A percentile compares a stretch with the other conserved stretches of the same genome.
Conservation (phyloP, 2,888 invertebrate genomes). For the Agrenia bidenticulata region DNA sequence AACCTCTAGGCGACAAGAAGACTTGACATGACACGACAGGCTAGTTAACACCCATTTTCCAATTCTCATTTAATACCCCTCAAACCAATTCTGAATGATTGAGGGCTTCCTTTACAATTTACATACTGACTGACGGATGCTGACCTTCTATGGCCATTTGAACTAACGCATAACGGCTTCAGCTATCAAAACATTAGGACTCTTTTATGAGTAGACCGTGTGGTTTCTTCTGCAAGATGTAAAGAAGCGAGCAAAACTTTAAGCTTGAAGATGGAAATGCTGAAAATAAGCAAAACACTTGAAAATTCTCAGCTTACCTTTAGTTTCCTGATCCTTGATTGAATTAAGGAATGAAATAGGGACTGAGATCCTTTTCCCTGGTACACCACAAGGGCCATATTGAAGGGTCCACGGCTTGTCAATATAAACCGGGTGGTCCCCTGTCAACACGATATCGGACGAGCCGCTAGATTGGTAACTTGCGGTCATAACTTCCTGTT, state of each 20-base stretch:
- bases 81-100: no score
- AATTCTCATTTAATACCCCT: not conserved
- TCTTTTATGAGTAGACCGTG: no score
- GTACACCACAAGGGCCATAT: slow-evolving; percentile 53
- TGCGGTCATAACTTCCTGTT: slow-evolving; percentile 48
- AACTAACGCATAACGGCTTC: no score
- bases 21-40: slow-evolving; percentile 18
- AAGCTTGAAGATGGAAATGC: no score
- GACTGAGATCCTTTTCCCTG: slow-evolving; percentile 51
- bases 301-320: slow-evolving; percentile 36
- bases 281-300: not conserved
- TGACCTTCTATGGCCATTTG: no score
- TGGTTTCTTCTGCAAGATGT: no score
- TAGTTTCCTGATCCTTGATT: slow-evolving; percentile 29
- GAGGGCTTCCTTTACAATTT: no score
- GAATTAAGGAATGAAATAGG: slow-evolving; percentile 45
- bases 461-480: slow-evolving; percentile 46
- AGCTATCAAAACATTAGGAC: no score
- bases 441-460: slow-evolving; percentile 49
- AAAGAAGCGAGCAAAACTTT: not conserved
- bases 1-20: not conserved
- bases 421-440: slow-evolving; percentile 52
- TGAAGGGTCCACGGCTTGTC: slow-evolving; percentile 52
- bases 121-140: no score
- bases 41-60: slow-evolving; percentile 17